Evolutionary conservation across 2,797 vertebrate genomes (phyloP).

Genomic region (Miichthys miiuy): DNA sequence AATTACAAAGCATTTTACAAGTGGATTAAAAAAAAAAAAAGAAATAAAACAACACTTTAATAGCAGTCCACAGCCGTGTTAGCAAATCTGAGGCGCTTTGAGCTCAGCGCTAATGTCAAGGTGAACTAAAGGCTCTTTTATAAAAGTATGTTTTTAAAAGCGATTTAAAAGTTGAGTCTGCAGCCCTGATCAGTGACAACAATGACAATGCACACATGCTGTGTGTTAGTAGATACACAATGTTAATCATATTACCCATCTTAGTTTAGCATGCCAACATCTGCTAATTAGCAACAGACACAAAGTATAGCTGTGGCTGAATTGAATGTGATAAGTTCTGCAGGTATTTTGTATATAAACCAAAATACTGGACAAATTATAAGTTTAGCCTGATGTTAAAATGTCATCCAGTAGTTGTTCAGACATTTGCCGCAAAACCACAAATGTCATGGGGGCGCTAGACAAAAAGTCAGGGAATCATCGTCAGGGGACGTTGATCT

Average conservation of each 20-base stretch:
- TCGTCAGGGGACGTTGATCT: neutral
- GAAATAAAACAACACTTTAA: neutral
- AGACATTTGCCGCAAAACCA: neutral
- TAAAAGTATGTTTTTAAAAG: too few relatives aligned
- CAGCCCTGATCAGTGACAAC: too few relatives aligned
- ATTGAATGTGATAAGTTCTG: neutral
- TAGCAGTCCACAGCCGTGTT: neutral
- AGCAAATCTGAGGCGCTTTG: neutral
- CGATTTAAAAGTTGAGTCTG: too few relatives aligned
- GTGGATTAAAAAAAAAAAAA: neutral
- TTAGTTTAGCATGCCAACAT: neutral
- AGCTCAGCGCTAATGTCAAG: neutral
- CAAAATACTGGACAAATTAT: neutral
- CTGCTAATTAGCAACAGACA: neutral
- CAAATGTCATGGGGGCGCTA: neutral
- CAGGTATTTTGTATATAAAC: neutral
- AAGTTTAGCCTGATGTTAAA: neutral
- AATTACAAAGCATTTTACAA: conserved; percentile 15
- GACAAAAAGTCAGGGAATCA: neutral
- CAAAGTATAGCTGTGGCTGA: neutral
- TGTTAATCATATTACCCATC: neutral
- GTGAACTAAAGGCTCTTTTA: neutral
- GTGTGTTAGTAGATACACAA: neutral
- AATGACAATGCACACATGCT: neutral
- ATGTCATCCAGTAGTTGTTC: neutral